These are phyloP conservation scores for Varanus salvator DNA, from an alignment of 2,113 vertebrate genomes.

Conservation along the genomic window DNA sequence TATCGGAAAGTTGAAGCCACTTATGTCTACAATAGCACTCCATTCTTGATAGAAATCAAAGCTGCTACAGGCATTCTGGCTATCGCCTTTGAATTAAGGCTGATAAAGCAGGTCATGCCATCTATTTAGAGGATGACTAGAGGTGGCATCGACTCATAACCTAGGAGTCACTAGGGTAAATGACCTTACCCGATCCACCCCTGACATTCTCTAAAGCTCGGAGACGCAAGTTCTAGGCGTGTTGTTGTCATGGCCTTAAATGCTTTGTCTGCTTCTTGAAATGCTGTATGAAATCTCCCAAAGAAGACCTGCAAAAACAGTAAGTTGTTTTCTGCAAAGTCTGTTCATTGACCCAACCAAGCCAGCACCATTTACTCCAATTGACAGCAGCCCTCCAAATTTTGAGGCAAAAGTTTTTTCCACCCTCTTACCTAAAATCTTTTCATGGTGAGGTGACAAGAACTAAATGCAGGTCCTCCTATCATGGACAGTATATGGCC, in stretches of 20 bases:
- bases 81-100: neutral
- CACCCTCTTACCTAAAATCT: neutral
- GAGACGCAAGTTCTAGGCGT: neutral
- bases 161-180: conserved; percentile 9
- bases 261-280: neutral
- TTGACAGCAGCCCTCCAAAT: neutral
- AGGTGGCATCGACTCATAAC: conserved; percentile 31
- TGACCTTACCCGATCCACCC: neutral
- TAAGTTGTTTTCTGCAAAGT: neutral
- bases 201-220: neutral
- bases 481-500: neutral
- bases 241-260: neutral
- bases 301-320: neutral
- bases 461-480: neutral
- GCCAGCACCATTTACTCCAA: neutral
- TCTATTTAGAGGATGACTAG: conserved; percentile 2
- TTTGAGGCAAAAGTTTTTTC: neutral
- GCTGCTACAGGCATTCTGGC: conserved; percentile 16
- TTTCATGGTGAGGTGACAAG: neutral
- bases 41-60: conserved; percentile 35
- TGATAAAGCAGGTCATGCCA: conserved; percentile 19
- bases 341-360: neutral
- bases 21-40: conserved; percentile 36
- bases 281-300: neutral
- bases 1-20: conserved; percentile 30